Evolutionary conservation across 2,888 invertebrate species (phyloP).

Genomic region (Apoderus coryli): DNA sequence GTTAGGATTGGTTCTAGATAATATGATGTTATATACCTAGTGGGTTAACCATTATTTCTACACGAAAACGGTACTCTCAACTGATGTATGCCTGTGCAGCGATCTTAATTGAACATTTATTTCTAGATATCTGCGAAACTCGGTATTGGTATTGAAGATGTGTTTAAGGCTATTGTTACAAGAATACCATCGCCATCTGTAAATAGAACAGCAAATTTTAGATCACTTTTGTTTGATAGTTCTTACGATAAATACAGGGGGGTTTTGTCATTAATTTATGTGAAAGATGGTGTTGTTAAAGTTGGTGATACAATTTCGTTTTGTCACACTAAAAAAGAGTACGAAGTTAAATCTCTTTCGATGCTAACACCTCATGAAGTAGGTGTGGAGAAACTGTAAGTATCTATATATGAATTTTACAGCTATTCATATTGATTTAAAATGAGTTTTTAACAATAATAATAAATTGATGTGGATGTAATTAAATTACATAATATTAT

Average conservation of each 20-base stretch:
- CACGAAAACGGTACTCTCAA: too few relatives aligned
- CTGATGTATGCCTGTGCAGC: too few relatives aligned
- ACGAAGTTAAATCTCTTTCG: constrained; percentile 65
- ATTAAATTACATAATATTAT: too few relatives aligned
- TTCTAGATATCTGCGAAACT: constrained; percentile 74
- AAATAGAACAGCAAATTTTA: constrained; percentile 44
- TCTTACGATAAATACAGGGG: constrained; percentile 86
- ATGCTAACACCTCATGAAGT: constrained; percentile 66
- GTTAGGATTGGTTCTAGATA: too few relatives aligned
- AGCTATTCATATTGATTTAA: constrained; percentile 4
- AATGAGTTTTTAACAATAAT: too few relatives aligned
- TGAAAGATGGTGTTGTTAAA: constrained; percentile 60
- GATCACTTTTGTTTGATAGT: constrained; percentile 82
- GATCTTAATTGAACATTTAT: too few relatives aligned
- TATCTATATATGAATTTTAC: constrained; percentile 14
- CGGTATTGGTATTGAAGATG: constrained; percentile 66
- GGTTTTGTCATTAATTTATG: constrained; percentile 58
- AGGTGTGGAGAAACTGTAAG: constrained; percentile 46
- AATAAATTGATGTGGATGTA: too few relatives aligned
- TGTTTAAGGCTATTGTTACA: constrained; percentile 65
- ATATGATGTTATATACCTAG: too few relatives aligned
- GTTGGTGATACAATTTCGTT: constrained; percentile 66
- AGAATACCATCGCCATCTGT: constrained; percentile 62
- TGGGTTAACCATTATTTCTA: too few relatives aligned
- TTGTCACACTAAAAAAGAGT: constrained; percentile 53